These are phyloP conservation scores for Dryobota labecula DNA, from an alignment of 2,888 invertebrate genomes.

Conservation along the genomic window DNA sequence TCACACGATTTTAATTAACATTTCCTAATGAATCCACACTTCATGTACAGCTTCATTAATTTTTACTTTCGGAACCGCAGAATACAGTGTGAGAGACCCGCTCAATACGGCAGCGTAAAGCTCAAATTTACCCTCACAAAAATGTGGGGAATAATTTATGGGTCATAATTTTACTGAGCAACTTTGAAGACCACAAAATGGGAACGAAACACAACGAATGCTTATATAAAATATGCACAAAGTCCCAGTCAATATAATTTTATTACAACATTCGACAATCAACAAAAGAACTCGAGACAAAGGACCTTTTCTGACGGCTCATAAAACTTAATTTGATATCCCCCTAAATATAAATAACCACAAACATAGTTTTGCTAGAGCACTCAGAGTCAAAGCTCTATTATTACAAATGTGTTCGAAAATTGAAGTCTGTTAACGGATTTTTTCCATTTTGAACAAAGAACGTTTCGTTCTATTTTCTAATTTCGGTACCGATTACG, in stretches of 20 bases:
- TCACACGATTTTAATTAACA: constrained; percentile 75
- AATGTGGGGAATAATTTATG: constrained; percentile 49
- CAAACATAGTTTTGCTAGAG: constrained; percentile 57
- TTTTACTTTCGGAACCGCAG: constrained; percentile 42
- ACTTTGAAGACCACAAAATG: constrained; percentile 46
- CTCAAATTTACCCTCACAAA: constrained; percentile 39
- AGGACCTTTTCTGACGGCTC: constrained; percentile 69
- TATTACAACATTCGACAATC: constrained; percentile 63
- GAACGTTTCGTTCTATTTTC: constrained; percentile 82
- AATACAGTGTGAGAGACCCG: constrained; percentile 20
- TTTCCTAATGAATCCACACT: constrained; percentile 69
- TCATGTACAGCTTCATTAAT: constrained; percentile 43
- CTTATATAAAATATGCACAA: constrained; percentile 48
- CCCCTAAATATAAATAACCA: constrained; percentile 66
- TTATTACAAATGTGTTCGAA: constrained; percentile 65
- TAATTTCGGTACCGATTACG: constrained; percentile 81
- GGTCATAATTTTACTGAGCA: constrained; percentile 48
- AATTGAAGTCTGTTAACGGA: constrained; percentile 68
- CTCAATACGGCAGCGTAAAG: constrained; percentile 26
- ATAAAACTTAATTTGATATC: constrained; percentile 75
- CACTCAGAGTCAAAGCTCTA: constrained; percentile 51
- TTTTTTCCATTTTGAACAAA: constrained; percentile 80
- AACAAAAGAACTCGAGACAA: constrained; percentile 72
- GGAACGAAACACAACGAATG: constrained; percentile 51
- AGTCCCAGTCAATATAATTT: constrained; percentile 62